phyloP scores from a whole-genome alignment of 2,888 invertebrate genomes.

The Idaea aversata region DNA sequence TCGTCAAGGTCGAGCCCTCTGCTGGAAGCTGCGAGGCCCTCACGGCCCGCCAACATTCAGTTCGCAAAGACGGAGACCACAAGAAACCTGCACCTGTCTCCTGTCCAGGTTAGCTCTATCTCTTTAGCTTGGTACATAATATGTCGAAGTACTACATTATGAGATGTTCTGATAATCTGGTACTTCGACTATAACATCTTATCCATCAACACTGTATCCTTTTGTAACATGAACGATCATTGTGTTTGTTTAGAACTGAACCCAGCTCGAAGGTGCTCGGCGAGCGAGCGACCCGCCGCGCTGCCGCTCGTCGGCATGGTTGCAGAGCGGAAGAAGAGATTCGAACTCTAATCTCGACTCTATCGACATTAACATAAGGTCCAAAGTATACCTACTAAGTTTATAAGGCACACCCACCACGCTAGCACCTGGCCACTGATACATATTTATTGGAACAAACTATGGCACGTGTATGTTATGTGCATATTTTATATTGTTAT shows the following conservation, averaged over 20 bases:
- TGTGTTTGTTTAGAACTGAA: constrained; percentile 54
- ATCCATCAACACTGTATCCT: no score
- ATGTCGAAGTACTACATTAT: no score
- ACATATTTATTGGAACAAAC: constrained; percentile 35
- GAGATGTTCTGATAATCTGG: no score
- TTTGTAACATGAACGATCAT: no score
- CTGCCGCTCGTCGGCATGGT: constrained; percentile 85
- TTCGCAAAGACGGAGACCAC: constrained; percentile 80
- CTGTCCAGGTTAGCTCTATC: constrained; percentile 80
- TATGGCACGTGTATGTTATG: constrained; percentile 37
- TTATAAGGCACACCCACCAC: constrained; percentile 58
- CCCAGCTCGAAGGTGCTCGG: constrained; percentile 58
- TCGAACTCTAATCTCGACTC: constrained; percentile 63
- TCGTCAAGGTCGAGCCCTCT: constrained; percentile 60
- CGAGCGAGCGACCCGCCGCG: constrained; percentile 62
- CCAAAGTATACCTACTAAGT: constrained; percentile 26
- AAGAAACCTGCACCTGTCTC: constrained; percentile 85
- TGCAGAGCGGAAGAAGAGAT: constrained; percentile 86
- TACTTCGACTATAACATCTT: no score
- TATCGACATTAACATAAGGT: constrained; percentile 21
- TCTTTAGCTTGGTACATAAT: background rate
- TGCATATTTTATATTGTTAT: constrained; percentile 33
- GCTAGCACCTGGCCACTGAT: constrained; percentile 72
- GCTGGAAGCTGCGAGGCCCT: constrained; percentile 62
- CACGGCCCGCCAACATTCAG: constrained; percentile 65